These are phyloP conservation scores for Erithacus rubecula DNA, from an alignment of 2,797 vertebrate species.

Conservation along the genomic window DNA sequence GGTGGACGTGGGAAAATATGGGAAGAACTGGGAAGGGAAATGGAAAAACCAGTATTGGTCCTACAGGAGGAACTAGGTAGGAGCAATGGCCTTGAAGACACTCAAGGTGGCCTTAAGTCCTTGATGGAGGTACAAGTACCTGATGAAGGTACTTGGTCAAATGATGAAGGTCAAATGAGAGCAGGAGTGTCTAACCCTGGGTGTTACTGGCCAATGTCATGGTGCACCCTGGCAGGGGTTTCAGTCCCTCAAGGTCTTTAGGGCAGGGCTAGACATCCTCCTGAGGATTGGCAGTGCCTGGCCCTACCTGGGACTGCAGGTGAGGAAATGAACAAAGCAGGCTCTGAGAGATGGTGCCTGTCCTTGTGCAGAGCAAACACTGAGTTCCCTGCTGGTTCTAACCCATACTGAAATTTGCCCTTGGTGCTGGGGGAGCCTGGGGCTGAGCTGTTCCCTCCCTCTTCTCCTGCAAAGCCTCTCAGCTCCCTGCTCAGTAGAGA, in stretches of 20 bases:
- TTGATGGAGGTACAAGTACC: too few relatives aligned
- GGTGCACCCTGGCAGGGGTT: neutral
- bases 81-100: neutral
- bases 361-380: neutral
- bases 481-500: neutral
- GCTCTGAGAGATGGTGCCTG: neutral
- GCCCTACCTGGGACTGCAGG: neutral
- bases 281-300: neutral
- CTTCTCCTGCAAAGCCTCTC: neutral
- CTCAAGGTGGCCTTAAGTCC: too few relatives aligned
- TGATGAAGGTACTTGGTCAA: neutral
- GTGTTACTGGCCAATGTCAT: fast-evolving
- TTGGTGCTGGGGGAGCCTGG: neutral
- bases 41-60: neutral
- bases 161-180: neutral
- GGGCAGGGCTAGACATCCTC: neutral
- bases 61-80: neutral
- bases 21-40: neutral
- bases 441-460: neutral
- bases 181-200: neutral
- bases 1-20: neutral
- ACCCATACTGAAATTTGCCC: fast-evolving
- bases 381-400: neutral
- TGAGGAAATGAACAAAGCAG: neutral
- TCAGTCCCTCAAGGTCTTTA: neutral